phyloP scores from a whole-genome alignment of 2,888 invertebrate genomes.

The Panopea generosa region DNA sequence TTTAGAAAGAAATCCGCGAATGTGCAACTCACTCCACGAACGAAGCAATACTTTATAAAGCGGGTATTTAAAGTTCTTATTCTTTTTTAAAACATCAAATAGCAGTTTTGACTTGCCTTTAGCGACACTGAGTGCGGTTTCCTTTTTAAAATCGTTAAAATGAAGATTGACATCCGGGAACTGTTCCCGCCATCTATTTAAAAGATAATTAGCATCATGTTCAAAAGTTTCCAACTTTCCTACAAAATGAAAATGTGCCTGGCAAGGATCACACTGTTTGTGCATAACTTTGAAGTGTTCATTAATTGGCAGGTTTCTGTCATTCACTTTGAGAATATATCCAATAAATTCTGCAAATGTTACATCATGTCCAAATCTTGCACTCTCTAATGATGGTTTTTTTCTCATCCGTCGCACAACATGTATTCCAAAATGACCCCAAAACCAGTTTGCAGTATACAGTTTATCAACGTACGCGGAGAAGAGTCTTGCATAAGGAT shows the following conservation, averaged over 20 bases:
- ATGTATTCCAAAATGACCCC: constrained; percentile 60
- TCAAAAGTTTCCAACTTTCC: constrained; percentile 71
- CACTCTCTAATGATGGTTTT: constrained; percentile 31
- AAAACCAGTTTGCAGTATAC: constrained; percentile 67
- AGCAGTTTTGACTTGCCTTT: constrained; percentile 20
- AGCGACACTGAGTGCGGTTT: constrained; percentile 57
- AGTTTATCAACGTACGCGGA: constrained; percentile 76
- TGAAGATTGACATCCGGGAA: constrained; percentile 57
- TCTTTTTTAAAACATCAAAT: constrained; percentile 47
- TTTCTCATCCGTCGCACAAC: constrained; percentile 39
- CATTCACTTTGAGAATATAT: constrained; percentile 57
- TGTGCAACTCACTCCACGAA: constrained; percentile 72
- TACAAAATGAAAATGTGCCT: constrained; percentile 64
- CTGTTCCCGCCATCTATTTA: constrained; percentile 47
- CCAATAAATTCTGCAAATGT: constrained; percentile 72
- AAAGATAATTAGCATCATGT: constrained; percentile 59
- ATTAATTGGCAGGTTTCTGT: constrained; percentile 42
- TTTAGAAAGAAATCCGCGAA: constrained; percentile 69
- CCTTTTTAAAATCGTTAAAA: constrained; percentile 66
- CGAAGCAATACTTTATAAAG: constrained; percentile 60
- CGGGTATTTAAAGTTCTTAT: constrained; percentile 50
- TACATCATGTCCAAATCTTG: constrained; percentile 70
- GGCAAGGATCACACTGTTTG: constrained; percentile 66
- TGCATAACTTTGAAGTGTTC: constrained; percentile 68
- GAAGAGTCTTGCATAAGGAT: constrained; percentile 70